Evolutionary conservation across 1,140 invertebrate species (phyloP).

Genomic region (Cydia splendana): DNA sequence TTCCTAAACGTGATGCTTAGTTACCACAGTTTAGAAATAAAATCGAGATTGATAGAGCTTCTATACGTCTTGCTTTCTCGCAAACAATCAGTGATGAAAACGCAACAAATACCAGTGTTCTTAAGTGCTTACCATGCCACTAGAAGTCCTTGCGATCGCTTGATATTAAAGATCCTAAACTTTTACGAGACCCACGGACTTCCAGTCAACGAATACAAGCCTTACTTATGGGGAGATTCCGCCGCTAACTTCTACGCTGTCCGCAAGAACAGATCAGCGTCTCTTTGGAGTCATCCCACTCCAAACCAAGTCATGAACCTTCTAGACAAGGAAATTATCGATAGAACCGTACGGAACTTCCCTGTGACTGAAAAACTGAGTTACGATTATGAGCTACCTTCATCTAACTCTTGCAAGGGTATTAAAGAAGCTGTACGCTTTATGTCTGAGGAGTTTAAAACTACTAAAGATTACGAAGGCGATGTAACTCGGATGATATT

Average conservation of each 20-base stretch:
- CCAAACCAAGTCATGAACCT: constrained; percentile 86
- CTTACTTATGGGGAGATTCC: constrained; percentile 89
- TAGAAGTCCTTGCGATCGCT: constrained; percentile 82
- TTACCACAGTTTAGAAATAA: constrained; percentile 76
- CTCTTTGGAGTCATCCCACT: constrained; percentile 85
- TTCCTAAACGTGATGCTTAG: constrained; percentile 84
- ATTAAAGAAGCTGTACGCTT: constrained; percentile 46
- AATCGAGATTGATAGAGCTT: constrained; percentile 82
- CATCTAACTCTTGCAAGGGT: constrained; percentile 24
- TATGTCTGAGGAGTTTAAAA: constrained; percentile 42
- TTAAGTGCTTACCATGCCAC: constrained; percentile 87
- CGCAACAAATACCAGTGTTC: constrained; percentile 85
- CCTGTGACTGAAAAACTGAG: constrained; percentile 75
- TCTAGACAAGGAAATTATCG: constrained; percentile 82
- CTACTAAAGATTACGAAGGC: constrained; percentile 51
- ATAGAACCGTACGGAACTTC: constrained; percentile 85
- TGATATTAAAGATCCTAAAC: constrained; percentile 82
- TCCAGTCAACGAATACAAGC: constrained; percentile 84
- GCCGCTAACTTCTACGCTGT: constrained; percentile 88
- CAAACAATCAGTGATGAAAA: constrained; percentile 82
- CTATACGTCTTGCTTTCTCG: constrained; percentile 81
- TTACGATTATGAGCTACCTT: constrained; percentile 58
- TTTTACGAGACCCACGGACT: constrained; percentile 83
- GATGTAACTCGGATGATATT: constrained; percentile 49
- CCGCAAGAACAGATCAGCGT: constrained; percentile 79